Percentiles rank a stretch among this genome's conserved stretches.
Evolutionary conservation across 2,888 invertebrate species (phyloP).

Genomic region (Cryptocephalus primarius): DNA sequence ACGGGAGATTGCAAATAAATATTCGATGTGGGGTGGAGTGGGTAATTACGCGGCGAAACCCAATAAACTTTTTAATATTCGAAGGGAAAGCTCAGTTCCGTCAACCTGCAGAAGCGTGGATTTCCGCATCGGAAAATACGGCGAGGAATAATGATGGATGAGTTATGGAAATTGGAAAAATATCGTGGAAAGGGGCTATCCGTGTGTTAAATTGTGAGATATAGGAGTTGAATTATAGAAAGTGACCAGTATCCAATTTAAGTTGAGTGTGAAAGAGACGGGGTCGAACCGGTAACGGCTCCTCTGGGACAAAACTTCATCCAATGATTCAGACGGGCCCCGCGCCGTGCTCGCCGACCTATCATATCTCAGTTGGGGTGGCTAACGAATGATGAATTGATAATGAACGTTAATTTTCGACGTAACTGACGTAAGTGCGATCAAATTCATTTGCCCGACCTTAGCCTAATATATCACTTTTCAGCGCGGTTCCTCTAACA

Average conservation of each 20-base stretch:
- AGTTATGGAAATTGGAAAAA: neutral
- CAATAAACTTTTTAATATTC: too few relatives aligned
- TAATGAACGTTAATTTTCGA: constrained; percentile 10
- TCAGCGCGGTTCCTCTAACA: too few relatives aligned
- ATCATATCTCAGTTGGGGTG: neutral
- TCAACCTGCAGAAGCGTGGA: neutral
- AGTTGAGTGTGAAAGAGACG: constrained; percentile 38
- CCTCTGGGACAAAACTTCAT: constrained; percentile 35
- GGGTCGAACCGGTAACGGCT: constrained; percentile 36
- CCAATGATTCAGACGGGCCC: constrained; percentile 33
- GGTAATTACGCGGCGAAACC: too few relatives aligned
- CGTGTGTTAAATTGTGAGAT: constrained; percentile 32
- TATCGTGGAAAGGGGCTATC: constrained; percentile 9
- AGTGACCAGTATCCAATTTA: constrained; percentile 41
- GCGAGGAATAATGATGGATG: neutral
- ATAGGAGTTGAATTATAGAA: constrained; percentile 40
- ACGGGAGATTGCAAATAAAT: too few relatives aligned
- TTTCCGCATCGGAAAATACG: neutral
- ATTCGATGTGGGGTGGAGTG: too few relatives aligned
- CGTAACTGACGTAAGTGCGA: constrained; percentile 29
- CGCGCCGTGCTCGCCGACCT: neutral
- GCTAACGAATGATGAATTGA: neutral
- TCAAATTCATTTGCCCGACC: constrained; percentile 24
- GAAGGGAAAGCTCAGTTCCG: neutral
- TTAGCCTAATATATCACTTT: neutral